Base-by-base conservation (phyloP, 2,797 vertebrate species). In the Epinephelus awoara region DNA sequence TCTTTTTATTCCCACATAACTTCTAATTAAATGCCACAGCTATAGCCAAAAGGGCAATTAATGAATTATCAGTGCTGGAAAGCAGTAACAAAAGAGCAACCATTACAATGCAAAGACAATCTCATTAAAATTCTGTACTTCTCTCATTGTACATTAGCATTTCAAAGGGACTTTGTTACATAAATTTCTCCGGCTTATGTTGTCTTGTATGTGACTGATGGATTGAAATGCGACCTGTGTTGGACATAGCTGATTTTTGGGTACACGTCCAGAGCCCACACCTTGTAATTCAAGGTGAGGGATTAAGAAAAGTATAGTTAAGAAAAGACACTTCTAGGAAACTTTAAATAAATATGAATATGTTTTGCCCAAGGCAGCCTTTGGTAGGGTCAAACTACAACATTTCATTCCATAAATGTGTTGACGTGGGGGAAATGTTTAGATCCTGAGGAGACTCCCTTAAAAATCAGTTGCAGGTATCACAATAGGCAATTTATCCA, bases 21-120 rank as follows among this genome's bases (percentile, higher is more conserved):
- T 75, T 85, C 71, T 85, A 89, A 91, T 90, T 81, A 89, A 90
- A 90, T 80, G 58, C 72, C 79, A 85, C 71, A 59, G 72, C 82
- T 58, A 49, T 68, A 82, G 84, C 67, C 84, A 78, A 88, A 87
- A 87, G 84, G 83, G 65, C 85, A 85, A 88, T 91, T 84, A 84
- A 89, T 84, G 75, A 80, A 79, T 83, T 83, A 89, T 88, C 72
- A 75, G 79, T 67, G 77, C 46, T 49, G 66, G 54, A 78, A 81
- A 85, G 72, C 64, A 14, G 62, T 38, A 79, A 85, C 73, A 85
- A 83, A 88, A 89, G 83, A 89, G 58, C 76, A 83, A 74, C 80
- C 71, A 65, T 87, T 89, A 80, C 77, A 88, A 80, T 84, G 67
- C 38, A 79, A 86, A 88, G 74, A 84, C 65, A 69, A 72, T 78